These are phyloP conservation scores for Chironomus riparius DNA, from an alignment of 2,888 invertebrate species.

Conservation along the genomic window DNA sequence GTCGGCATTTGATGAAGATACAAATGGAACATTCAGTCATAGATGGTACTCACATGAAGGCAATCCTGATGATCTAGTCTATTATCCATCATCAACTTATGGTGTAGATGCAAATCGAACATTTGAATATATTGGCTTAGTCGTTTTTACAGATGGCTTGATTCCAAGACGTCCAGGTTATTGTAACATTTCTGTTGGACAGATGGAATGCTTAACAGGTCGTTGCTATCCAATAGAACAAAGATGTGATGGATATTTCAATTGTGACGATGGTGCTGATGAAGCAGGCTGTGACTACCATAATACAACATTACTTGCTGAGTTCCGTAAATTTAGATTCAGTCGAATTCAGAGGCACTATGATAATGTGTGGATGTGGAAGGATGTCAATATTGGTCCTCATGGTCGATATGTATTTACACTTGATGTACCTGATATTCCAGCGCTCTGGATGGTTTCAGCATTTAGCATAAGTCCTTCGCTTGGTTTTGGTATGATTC, in stretches of 20 bases:
- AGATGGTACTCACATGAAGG: constrained; percentile 79
- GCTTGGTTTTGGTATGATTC: constrained; percentile 78
- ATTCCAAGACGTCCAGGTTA: constrained; percentile 56
- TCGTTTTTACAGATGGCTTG: constrained; percentile 84
- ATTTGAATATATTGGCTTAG: constrained; percentile 78
- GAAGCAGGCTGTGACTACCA: constrained; percentile 64
- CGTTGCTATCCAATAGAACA: constrained; percentile 67
- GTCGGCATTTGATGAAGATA: constrained; percentile 76
- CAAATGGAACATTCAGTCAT: constrained; percentile 74
- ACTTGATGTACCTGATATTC: constrained; percentile 70
- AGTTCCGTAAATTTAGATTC: constrained; percentile 75
- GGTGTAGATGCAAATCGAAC: constrained; percentile 92
- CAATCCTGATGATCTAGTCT: constrained; percentile 73
- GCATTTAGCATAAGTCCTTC: constrained; percentile 84
- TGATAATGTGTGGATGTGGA: constrained; percentile 94
- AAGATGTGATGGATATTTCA: constrained; percentile 65
- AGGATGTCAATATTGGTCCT: constrained; percentile 85
- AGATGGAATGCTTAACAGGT: constrained; percentile 71
- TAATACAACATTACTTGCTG: constrained; percentile 57
- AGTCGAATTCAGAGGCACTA: constrained; percentile 84
- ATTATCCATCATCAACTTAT: constrained; percentile 81
- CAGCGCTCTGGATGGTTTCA: constrained; percentile 88
- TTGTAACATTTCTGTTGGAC: constrained; percentile 66
- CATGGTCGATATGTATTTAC: constrained; percentile 84
- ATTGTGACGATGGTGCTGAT: constrained; percentile 80